These are phyloP conservation scores for Timema podura DNA, from an alignment of 2,888 invertebrate species.

Conservation along the genomic window DNA sequence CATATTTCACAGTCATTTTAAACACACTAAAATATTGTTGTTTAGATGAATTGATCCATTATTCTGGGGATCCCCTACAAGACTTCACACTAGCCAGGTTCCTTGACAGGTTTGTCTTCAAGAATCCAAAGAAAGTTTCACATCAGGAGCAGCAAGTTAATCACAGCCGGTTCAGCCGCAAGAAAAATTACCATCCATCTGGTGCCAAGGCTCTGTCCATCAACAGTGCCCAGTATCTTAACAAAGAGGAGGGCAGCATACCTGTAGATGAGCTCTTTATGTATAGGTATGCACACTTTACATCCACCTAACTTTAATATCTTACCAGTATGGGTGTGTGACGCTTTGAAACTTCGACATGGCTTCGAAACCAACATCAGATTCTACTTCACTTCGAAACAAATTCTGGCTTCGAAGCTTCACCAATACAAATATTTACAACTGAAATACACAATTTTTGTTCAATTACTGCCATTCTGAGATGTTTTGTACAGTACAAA, in stretches of 20 bases:
- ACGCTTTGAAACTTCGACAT: too few relatives aligned
- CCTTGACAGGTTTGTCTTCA: constrained; percentile 91
- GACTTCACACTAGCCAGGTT: constrained; percentile 90
- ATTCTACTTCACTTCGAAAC: too few relatives aligned
- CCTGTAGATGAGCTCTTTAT: constrained; percentile 89
- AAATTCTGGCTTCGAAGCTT: too few relatives aligned
- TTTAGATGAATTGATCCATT: constrained; percentile 68
- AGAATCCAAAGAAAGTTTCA: constrained; percentile 76
- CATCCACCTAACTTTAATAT: not conserved
- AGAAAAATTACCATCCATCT: constrained; percentile 64
- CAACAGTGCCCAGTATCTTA: constrained; percentile 65
- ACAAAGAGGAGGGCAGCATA: constrained; percentile 64
- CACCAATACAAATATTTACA: too few relatives aligned
- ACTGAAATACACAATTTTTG: too few relatives aligned
- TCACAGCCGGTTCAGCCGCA: constrained; percentile 53
- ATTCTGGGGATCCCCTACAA: constrained; percentile 88
- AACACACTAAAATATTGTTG: constrained; percentile 23
- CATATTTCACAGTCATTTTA: not conserved
- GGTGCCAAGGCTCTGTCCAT: constrained; percentile 70
- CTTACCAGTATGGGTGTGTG: too few relatives aligned
- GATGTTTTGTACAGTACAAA: too few relatives aligned
- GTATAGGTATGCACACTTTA: constrained; percentile 57
- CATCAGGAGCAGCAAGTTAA: constrained; percentile 48
- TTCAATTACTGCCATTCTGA: too few relatives aligned
- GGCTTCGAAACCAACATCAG: too few relatives aligned